Conservation (phyloP, 2,888 invertebrate genomes). For the Nowickia ferox region DNA sequence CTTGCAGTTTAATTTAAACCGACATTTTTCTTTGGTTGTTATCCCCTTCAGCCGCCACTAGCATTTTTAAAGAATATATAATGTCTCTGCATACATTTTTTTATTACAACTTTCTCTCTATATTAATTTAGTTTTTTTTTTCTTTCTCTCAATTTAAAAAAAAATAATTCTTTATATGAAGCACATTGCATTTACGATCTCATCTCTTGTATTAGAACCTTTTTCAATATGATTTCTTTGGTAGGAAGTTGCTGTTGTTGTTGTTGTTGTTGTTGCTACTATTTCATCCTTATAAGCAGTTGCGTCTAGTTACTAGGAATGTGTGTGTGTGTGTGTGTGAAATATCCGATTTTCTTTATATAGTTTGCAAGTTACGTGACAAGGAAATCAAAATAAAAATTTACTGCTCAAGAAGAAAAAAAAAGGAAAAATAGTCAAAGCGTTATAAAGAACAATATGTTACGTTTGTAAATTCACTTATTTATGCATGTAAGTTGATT, state of each 20-base stretch:
- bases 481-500: background rate
- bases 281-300: conserved; percentile 31
- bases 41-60: background rate
- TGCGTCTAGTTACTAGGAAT: background rate
- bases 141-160: background rate
- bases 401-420: conserved; percentile 4
- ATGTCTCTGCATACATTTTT: conserved; percentile 13
- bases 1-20: background rate
- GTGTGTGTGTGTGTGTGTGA: background rate
- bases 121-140: conserved; percentile 1
- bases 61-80: conserved; percentile 33
- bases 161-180: conserved; percentile 2
- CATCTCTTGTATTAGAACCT: conserved; percentile 27
- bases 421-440: background rate
- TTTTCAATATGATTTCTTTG: conserved; percentile 51
- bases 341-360: conserved; percentile 58
- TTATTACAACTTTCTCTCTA: conserved; percentile 33
- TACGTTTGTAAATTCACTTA: conserved; percentile 1
- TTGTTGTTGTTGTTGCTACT: background rate
- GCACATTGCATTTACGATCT: conserved; percentile 29
- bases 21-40: background rate
- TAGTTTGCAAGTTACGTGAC: conserved; percentile 63
- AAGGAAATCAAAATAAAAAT: conserved; percentile 64
- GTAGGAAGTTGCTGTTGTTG: background rate
- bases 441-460: background rate